Conservation (phyloP, 1,140 invertebrate genomes). For the Aphelenchoides fujianensis region DNA sequence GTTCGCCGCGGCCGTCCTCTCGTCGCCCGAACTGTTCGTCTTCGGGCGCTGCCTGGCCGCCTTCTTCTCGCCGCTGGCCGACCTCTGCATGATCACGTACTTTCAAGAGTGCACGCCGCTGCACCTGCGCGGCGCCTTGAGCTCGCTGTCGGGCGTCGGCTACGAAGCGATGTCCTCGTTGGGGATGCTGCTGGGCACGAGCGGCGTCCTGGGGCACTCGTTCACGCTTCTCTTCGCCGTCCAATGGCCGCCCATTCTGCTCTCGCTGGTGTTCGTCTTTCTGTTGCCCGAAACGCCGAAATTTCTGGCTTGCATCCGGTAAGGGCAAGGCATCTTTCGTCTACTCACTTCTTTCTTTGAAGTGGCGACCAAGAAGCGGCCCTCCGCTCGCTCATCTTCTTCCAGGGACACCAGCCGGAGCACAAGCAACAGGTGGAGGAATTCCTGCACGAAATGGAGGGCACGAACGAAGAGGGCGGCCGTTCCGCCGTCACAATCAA, state of each 20-base stretch:
- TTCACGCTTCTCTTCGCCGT: constrained; percentile 43
- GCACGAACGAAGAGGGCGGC: constrained; percentile 14
- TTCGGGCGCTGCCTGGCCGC: constrained; percentile 50
- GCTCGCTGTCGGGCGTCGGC: constrained; percentile 47
- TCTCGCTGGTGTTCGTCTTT: constrained; percentile 48
- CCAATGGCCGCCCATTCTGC: constrained; percentile 51
- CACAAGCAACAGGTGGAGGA: constrained; percentile 22
- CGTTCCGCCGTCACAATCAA: neutral
- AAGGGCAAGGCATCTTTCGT: neutral
- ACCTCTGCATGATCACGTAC: constrained; percentile 51
- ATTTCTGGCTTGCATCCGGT: constrained; percentile 46
- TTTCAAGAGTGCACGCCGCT: constrained; percentile 53
- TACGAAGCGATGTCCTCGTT: constrained; percentile 53
- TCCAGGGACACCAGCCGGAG: constrained; percentile 38
- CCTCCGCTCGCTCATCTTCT: constrained; percentile 39
- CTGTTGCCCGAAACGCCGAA: constrained; percentile 56
- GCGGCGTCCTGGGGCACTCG: constrained; percentile 52
- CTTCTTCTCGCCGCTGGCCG: constrained; percentile 55
- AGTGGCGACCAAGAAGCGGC: constrained; percentile 40
- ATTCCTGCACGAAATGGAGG: constrained; percentile 31
- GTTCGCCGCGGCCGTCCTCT: constrained; percentile 41
- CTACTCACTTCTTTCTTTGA: neutral
- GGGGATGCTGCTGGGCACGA: constrained; percentile 52
- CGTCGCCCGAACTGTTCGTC: constrained; percentile 50
- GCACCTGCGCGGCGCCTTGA: constrained; percentile 48